Evolutionary conservation across 2,888 invertebrate genomes (phyloP).

Genomic region (Heliconius hortense): DNA sequence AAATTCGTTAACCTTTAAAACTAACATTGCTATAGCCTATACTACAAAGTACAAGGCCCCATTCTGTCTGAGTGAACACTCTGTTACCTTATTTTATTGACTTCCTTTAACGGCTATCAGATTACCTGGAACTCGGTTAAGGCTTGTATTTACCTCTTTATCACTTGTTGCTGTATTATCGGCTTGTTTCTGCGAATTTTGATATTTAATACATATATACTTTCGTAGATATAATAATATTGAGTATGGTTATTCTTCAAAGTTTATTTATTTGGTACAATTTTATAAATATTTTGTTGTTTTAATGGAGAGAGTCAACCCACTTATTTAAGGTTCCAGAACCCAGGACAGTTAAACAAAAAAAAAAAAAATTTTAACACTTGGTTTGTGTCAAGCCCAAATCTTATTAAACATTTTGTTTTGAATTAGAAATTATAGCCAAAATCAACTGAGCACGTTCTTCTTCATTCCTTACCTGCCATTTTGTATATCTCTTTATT

Average conservation of each 20-base stretch:
- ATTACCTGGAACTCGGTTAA: slow-evolving; percentile 44
- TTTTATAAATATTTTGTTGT: background rate
- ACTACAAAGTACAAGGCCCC: slow-evolving; percentile 26
- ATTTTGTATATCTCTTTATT: no score
- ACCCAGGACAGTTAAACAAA: background rate
- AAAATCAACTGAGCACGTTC: no score
- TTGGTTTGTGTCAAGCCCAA: no score
- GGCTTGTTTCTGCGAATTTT: slow-evolving; percentile 3
- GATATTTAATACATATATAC: background rate
- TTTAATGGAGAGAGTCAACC: background rate
- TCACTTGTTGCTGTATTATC: slow-evolving; percentile 19
- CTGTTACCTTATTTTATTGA: slow-evolving; percentile 27
- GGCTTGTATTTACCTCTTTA: slow-evolving; percentile 26
- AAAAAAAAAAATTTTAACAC: background rate
- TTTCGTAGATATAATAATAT: background rate
- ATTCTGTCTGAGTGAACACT: slow-evolving; percentile 29
- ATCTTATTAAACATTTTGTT: no score
- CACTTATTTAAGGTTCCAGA: background rate
- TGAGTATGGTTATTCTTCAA: background rate
- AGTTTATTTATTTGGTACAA: no score
- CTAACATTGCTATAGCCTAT: background rate
- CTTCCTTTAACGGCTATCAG: slow-evolving; percentile 48
- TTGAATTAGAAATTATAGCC: no score
- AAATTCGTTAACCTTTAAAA: background rate
- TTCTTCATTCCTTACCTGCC: no score